Evolutionary conservation across 2,888 invertebrate genomes (phyloP), one percentile per base, ranked within the genome.

Genomic region (Anorthoa munda): DNA sequence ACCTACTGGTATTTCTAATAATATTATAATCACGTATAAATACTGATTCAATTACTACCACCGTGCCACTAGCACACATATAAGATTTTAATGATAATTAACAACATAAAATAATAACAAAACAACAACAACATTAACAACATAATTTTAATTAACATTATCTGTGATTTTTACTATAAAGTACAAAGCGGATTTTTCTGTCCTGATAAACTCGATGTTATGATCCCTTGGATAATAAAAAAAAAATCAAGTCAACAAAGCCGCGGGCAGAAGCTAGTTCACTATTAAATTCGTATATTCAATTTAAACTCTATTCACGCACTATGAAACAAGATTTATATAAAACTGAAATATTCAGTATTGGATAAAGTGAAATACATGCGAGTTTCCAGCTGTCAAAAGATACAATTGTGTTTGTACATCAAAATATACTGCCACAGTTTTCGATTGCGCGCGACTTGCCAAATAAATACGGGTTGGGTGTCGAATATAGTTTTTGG

Each of bases 341-440:
- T 46, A 50, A 56, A 71, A 63, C 31, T 50, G 64, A 65, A 78
- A 82, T 31, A 65, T 78, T 68, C 48, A 45, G 45, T 68, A 61
- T 72, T 68, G 79, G 55, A 83, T 79, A 63, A 63, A 79, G 48
- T 60, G 5, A 53, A 82, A 81, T 77, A 55, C 70, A 81, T 21
- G 12, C 18, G 39, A 13, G 18, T 59, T 59, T 23, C 53, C 64
- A 67, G 39, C 65, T 66, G 80, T 79, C 67, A 72, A 46, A 26
- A 58, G 65, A 72, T 69, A 66, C 26, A 64, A 60, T 79, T 72
- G 66, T 66, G n/a, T 72, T 61, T 66, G 51, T 45, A 39, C 13
- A 46, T 55, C 64, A 71, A 82, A 77, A 79, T 70, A 39, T 31
- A 51, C 67, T 66, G 53, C 56, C 60, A 66, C 61, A 71, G 23